A percentile compares a stretch with the other conserved stretches of the same genome.
phyloP scores from a whole-genome alignment of 2,797 vertebrate species.

The Enteromius radiatus region DNA sequence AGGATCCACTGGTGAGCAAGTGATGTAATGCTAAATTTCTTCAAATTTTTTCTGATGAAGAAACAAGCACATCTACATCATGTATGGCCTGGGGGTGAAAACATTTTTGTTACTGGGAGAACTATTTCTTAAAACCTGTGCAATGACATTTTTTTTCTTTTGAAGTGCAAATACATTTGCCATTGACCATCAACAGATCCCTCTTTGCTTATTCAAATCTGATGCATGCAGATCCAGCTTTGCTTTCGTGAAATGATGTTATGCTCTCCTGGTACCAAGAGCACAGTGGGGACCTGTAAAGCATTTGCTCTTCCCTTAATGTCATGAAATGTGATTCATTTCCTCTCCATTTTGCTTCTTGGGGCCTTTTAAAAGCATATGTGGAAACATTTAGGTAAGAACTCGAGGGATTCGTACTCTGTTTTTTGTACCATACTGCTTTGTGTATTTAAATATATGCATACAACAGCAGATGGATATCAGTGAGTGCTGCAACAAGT shows the following conservation, averaged over 20 bases:
- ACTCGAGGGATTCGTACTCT: conserved; percentile 8
- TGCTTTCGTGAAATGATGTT: conserved; percentile 1
- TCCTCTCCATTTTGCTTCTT: conserved; percentile 5
- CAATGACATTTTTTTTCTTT: neutral
- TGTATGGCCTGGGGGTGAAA: neutral
- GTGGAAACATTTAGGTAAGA: conserved; percentile 46
- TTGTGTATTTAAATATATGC: conserved; percentile 5
- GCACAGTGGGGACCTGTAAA: conserved; percentile 20
- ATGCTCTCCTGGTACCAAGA: neutral
- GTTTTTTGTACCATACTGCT: neutral
- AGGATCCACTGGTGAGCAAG: neutral
- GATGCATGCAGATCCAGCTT: neutral
- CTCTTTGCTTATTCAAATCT: neutral
- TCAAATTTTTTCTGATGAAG: neutral
- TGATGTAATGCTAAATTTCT: neutral
- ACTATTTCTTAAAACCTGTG: neutral
- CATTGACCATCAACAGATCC: neutral
- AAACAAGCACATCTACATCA: neutral
- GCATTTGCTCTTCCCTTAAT: conserved; percentile 14
- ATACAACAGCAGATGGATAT: conserved; percentile 2
- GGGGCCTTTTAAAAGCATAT: conserved; percentile 20
- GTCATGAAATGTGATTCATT: conserved; percentile 7
- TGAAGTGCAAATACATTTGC: neutral
- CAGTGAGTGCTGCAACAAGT: neutral
- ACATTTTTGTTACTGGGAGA: neutral